These are phyloP conservation scores for Balaenoptera acutorostrata DNA, from an alignment of 2,113 vertebrate species.

Conservation along the genomic window DNA sequence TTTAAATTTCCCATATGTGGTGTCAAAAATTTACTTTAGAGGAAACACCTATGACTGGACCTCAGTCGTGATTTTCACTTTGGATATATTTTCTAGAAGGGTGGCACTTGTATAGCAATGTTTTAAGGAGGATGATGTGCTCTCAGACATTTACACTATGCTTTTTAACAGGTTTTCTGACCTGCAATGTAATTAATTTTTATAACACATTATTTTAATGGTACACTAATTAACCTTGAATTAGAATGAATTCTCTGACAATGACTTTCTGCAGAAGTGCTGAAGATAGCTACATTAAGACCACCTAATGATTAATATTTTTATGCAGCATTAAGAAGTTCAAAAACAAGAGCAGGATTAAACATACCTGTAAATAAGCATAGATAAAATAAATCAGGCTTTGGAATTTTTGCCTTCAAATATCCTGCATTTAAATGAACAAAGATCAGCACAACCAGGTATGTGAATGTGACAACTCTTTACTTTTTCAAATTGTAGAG, in stretches of 20 bases:
- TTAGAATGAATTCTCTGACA: constrained; percentile 80
- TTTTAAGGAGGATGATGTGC: constrained; percentile 65
- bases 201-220: constrained; percentile 81
- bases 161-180: constrained; percentile 78
- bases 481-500: neutral
- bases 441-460: neutral
- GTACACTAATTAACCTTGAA: constrained; percentile 83
- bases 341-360: constrained; percentile 14
- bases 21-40: constrained; percentile 76
- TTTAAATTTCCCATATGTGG: constrained; percentile 61
- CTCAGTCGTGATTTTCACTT: constrained; percentile 31
- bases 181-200: constrained; percentile 80
- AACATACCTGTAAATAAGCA: constrained; percentile 45
- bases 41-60: constrained; percentile 66
- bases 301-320: constrained; percentile 57
- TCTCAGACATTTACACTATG: constrained; percentile 49
- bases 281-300: constrained; percentile 65
- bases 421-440: neutral
- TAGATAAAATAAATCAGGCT: constrained; percentile 20
- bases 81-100: constrained; percentile 37
- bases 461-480: neutral
- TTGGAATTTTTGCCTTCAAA: neutral
- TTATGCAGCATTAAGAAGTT: constrained; percentile 18
- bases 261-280: constrained; percentile 71
- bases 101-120: neutral